Evolutionary conservation across 2,888 invertebrate genomes (phyloP).

Genomic region (Drosophila borealis): DNA sequence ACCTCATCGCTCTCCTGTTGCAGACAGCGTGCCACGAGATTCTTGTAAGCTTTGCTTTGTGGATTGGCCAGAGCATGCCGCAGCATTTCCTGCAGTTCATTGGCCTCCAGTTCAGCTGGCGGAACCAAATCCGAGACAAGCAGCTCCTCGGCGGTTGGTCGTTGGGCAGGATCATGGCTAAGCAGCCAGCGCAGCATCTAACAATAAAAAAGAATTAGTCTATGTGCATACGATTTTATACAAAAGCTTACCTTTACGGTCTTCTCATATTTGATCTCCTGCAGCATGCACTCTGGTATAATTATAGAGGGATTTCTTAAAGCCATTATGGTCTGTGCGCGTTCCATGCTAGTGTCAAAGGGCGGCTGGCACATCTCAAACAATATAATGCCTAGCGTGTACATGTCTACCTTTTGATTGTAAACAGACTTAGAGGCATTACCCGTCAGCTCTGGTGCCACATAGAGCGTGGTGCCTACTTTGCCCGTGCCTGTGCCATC

Average conservation of each 20-base stretch:
- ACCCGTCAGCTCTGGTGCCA: slow-evolving; percentile 95
- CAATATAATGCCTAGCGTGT: slow-evolving; percentile 95
- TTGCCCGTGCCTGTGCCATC: slow-evolving; percentile 88
- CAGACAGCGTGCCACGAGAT: slow-evolving; percentile 86
- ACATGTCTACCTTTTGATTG: slow-evolving; percentile 95
- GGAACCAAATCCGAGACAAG: slow-evolving; percentile 93
- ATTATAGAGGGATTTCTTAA: slow-evolving; percentile 89
- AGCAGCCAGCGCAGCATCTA: slow-evolving; percentile 89
- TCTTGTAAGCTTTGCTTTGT: slow-evolving; percentile 91
- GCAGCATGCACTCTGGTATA: slow-evolving; percentile 89
- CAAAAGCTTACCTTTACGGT: slow-evolving; percentile 86
- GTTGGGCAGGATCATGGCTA: slow-evolving; percentile 92
- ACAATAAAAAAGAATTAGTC: too few species aligned
- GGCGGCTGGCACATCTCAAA: slow-evolving; percentile 98
- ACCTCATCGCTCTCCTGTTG: slow-evolving; percentile 84
- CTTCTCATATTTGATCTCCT: slow-evolving; percentile 79
- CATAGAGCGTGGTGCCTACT: slow-evolving; percentile 97
- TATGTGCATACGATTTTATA: rapidly evolving
- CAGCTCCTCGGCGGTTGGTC: slow-evolving; percentile 95
- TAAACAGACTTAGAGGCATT: slow-evolving; percentile 90
- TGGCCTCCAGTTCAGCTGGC: slow-evolving; percentile 93
- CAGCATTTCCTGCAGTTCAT: slow-evolving; percentile 92
- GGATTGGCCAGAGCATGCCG: slow-evolving; percentile 93
- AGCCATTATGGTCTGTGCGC: slow-evolving; percentile 91
- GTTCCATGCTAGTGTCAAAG: slow-evolving; percentile 94